Evolutionary conservation across 2,113 vertebrate species (phyloP).

Genomic region (Pedionomus torquatus): DNA sequence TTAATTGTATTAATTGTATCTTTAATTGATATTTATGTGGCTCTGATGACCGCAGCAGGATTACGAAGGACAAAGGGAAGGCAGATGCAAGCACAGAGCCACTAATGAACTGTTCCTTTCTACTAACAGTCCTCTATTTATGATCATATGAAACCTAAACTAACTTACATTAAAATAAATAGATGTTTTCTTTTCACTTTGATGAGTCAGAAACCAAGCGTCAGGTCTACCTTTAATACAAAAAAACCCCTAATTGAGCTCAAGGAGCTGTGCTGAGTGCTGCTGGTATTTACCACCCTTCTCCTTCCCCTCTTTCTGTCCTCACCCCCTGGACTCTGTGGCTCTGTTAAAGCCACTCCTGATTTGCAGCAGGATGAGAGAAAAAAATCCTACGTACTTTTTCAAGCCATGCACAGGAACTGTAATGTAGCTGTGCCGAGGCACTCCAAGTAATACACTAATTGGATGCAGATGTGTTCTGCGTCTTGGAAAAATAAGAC

Average conservation of each 20-base stretch:
- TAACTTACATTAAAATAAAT: not conserved
- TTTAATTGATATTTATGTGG: slow-evolving; percentile 21
- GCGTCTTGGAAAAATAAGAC: slow-evolving; percentile 47
- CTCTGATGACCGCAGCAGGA: not conserved
- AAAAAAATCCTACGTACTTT: not conserved
- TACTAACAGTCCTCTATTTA: not conserved
- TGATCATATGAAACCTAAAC: not conserved
- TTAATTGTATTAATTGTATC: not conserved
- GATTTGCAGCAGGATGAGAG: slow-evolving; percentile 7
- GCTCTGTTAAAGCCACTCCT: not conserved
- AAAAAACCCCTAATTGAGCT: not conserved
- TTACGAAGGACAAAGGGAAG: not conserved
- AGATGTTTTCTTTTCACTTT: not conserved
- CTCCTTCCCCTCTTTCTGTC: not conserved
- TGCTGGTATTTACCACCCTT: not conserved
- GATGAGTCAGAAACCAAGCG: not conserved
- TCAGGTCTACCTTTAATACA: not conserved
- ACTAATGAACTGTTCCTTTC: not conserved
- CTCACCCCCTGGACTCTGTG: not conserved
- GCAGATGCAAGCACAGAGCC: not conserved
- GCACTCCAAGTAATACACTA: slow-evolving; percentile 12
- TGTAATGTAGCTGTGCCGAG: slow-evolving; percentile 14
- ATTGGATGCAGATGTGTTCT: slow-evolving; percentile 38
- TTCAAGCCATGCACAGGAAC: not conserved
- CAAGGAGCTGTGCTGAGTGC: not conserved